A percentile compares a stretch with the other conserved stretches of the same genome.
These are phyloP conservation scores for Erythrolamprus reginae DNA, from an alignment of 2,113 vertebrate genomes.

Conservation along the genomic window DNA sequence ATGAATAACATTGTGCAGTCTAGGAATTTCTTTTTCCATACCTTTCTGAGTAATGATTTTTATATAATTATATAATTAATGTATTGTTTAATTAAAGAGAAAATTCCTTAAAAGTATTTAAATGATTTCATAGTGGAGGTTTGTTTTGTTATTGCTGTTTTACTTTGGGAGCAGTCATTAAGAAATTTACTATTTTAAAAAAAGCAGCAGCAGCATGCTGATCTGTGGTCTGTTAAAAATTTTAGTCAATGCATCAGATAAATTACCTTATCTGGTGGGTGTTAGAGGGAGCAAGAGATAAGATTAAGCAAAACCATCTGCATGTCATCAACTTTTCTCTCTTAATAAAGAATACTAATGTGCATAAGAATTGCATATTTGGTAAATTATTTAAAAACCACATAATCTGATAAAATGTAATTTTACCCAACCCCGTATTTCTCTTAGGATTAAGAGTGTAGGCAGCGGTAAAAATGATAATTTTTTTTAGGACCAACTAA, in stretches of 20 bases:
- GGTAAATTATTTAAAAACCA: neutral
- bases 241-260: conserved; percentile 27
- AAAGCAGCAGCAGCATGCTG: conserved; percentile 19
- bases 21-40: conserved; percentile 38
- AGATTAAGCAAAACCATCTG: neutral
- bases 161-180: conserved; percentile 40
- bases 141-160: neutral
- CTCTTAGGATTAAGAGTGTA: neutral
- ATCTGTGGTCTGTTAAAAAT: conserved; percentile 40
- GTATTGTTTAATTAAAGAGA: neutral
- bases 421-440: neutral
- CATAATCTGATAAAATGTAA: neutral
- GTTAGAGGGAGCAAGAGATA: conserved; percentile 13
- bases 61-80: neutral
- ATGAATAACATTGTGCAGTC: conserved; percentile 32
- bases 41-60: conserved; percentile 20
- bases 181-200: conserved; percentile 53
- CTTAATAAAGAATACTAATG: neutral
- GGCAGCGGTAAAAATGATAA: neutral
- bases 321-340: neutral
- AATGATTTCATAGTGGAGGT: conserved; percentile 22
- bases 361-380: neutral
- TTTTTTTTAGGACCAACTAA: neutral
- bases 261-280: neutral
- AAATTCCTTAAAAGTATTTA: neutral